Base-by-base conservation (phyloP, 2,113 vertebrate genomes). In the Pogonocichla stellata region DNA sequence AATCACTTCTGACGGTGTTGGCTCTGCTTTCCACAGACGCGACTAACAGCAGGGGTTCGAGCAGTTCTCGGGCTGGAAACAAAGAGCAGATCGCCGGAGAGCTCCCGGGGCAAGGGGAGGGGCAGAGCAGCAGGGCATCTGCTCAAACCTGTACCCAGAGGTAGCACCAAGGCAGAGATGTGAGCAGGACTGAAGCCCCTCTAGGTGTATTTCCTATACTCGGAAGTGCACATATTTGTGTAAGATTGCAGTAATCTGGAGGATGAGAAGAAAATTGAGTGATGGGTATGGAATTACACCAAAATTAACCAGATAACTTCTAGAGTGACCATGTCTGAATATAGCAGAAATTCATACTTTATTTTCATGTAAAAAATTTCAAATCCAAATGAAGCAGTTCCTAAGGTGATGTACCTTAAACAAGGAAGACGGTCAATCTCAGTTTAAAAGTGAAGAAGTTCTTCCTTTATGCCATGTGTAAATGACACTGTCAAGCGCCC, bases 41-140 rank as follows among this genome's bases (percentile, higher is more conserved):
- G 65, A 53, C 18, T 25, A 42, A 17, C 20, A n/a, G 2, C 1
- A 3, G n/a, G 62, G 0, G 2, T 36, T 34, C 1, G 8, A 45
- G n/a, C 47, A 18, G 43, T 14, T 56, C 1, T 2, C 0, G 1
- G 0, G 15, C 57, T 31, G 54, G 34, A 31, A 51, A 13, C 29
- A 10, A 42, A 43, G 56, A 42, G 14, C 25, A 1, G 22, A 12
- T 2, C 2, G 11, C 48, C 15, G 3, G 9, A 34, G 7, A 54
- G 5, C 45, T n/a, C 25, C 1, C 0, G 9, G 54, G 45, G 64
- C 40, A 22, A 24, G 1, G 19, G 19, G 7, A 14, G 8, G 19
- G 31, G 11, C 28, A 79, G 74, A 48, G 62, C 43, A 51, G 47
- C 51, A 53, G 14, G 26, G 28, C 45, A 64, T 25, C 15, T 0